phyloP scores from a whole-genome alignment of 2,888 invertebrate species.

The Diadromus collaris region DNA sequence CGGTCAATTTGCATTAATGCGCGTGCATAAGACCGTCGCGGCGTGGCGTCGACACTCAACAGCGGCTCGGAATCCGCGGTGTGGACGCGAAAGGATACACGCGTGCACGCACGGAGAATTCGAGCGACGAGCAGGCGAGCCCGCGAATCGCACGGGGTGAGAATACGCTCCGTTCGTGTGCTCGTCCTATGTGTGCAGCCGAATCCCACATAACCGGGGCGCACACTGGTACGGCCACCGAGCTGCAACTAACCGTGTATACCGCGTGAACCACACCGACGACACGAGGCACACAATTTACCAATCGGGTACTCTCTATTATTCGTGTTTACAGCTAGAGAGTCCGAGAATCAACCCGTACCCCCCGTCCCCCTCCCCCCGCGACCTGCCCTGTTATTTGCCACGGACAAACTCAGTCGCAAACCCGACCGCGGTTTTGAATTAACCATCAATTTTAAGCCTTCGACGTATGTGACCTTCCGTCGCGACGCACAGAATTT shows the following conservation, averaged over 20 bases:
- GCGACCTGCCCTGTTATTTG: too few species aligned
- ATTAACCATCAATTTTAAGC: conserved; percentile 76
- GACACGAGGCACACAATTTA: conserved; percentile 72
- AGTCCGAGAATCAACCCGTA: conserved; percentile 73
- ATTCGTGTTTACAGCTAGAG: conserved; percentile 76
- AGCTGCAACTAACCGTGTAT: conserved; percentile 2
- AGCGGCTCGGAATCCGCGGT: not conserved
- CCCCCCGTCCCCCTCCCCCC: too few species aligned
- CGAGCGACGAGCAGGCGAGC: conserved; percentile 33
- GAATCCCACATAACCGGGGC: not conserved
- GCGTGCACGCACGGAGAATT: conserved; percentile 33
- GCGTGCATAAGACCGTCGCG: conserved; percentile 34
- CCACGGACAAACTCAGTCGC: conserved; percentile 73
- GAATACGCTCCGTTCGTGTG: not conserved
- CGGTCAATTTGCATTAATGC: conserved; percentile 29
- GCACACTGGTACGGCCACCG: not conserved
- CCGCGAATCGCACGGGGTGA: not conserved
- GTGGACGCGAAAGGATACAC: not conserved
- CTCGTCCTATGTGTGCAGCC: not conserved
- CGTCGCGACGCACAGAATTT: conserved; percentile 42
- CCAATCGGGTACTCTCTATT: conserved; percentile 76
- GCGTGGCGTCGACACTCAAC: conserved; percentile 26
- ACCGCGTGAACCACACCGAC: conserved; percentile 27
- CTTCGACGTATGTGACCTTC: conserved; percentile 64
- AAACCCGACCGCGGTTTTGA: conserved; percentile 72